Evolutionary conservation across 2,797 vertebrate species (phyloP), one percentile per base, ranked within the genome.

Genomic region (Erethizon dorsatum): DNA sequence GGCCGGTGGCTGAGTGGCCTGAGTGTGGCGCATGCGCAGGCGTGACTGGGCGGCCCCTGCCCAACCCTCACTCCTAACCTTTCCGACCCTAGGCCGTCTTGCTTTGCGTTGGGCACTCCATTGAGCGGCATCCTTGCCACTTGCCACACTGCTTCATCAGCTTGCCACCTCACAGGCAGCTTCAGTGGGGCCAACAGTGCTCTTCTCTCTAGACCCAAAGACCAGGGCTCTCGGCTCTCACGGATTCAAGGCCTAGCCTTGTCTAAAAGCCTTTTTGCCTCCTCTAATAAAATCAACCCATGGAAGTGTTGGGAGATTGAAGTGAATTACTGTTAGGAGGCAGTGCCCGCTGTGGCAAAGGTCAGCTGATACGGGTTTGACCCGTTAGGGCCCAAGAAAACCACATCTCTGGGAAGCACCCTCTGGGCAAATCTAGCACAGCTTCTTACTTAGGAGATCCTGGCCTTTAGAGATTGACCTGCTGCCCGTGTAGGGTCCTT

Each of bases 1-100:
- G 9, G 78, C 2, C 12, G 0, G 7, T 10, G 33, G 28, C 41
- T 4, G 20, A 1, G 57, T 15, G 17, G 0, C 0, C 17, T 4
- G 45, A 63, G 2, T 47, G 13, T 26, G 31, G 37, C 69, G 17
- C 65, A 22, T n/a, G 63, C 31, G 10, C 9, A 3, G 6, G 31
- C 1, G 9, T 28, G 41, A 24, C 24, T 9, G 5, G 5, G 1
- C 10, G 28, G 31, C 41, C 2, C 0, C 31, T 18, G 31, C 37
- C 33, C 2, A 31, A 12, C 17, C 5, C 6, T 28, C 33, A 6
- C 28, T 52, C 31, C n/a, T 33, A 56, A 5, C 26, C 45, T 69
- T 82, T 24, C n/a, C 0, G 5, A 18, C 1, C 0, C 52, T 6
- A 14, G 12, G 41, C 41, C 8, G 9, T 71, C 31, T 28, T 88